Evolutionary conservation across 2,888 invertebrate genomes (phyloP), one percentile per base, ranked within the genome.

Genomic region (Agriopis marginaria): DNA sequence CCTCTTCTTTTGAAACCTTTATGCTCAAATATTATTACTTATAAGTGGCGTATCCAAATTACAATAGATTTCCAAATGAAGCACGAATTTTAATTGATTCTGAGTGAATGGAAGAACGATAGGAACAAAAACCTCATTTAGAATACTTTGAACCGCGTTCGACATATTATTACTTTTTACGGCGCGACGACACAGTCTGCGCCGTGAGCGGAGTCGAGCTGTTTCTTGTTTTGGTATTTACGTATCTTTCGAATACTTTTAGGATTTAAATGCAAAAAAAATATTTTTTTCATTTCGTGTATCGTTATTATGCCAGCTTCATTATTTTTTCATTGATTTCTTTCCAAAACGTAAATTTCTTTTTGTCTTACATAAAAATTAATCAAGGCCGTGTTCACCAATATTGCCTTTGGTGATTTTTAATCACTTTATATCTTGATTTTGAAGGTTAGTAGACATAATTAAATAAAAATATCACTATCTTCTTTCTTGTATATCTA

Each of bases 161-260:
- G 50, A 7, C 42, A 42, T 65, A 62, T 65, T 65, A 62, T 65
- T 65, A 51, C 64, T 73, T 72, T 75, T 75, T 75, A 17, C 62
- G 75, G 82, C 82, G 82, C 87, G 87, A 79, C 85, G 86, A 83
- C 47, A 56, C 58, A 50, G 55, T 55, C 23, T 66, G 42, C 51
- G 50, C 17, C 32, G 58, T 44, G 51, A 63, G 60, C 53, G 60
- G 45, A 14, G 58, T 23, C 4, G 12, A 12, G 45, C 12, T 6
- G 14, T 9, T 45, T 23, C 42, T 56, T 44, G 17, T 32, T 23
- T 23, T 23, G 7, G 23, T 47, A 47, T 47, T 6, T 47, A 10
- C 9, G 6, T 12, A 47, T 47, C 11, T 47, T 47, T 47, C 3
- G 6, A 12, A n/a, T 47, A 32, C 32, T 32, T 32, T 32, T 32